phyloP scores from a whole-genome alignment of 2,888 invertebrate genomes.

The Phengaris arion region DNA sequence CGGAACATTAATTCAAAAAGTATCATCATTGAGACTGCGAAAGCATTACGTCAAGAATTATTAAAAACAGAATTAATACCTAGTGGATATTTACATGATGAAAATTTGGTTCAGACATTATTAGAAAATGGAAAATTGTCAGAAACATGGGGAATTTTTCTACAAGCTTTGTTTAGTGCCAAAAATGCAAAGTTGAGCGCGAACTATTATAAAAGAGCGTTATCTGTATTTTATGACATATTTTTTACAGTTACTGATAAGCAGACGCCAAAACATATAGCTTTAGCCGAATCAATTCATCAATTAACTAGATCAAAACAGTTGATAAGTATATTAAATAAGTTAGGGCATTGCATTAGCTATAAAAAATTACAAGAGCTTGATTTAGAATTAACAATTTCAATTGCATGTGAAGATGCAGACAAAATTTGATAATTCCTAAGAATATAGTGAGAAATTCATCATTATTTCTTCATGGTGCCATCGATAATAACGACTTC shows the following conservation, averaged over 20 bases:
- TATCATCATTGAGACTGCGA: constrained; percentile 22
- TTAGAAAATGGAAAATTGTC: constrained; percentile 28
- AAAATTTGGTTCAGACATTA: constrained; percentile 37
- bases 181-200: constrained; percentile 37
- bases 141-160: constrained; percentile 38
- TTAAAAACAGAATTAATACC: constrained; percentile 38
- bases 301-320: constrained; percentile 33
- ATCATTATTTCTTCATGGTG: not conserved
- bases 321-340: constrained; percentile 21
- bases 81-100: constrained; percentile 34
- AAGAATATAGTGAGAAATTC: too few relatives aligned
- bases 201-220: constrained; percentile 37
- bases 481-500: constrained; percentile 26
- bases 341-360: not conserved
- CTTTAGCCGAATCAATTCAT: constrained; percentile 34
- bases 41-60: constrained; percentile 38
- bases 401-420: constrained; percentile 22
- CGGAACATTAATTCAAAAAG: constrained; percentile 26
- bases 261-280: constrained; percentile 33
- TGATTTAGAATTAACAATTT: not conserved
- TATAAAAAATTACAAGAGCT: not conserved
- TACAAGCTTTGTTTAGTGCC: constrained; percentile 36
- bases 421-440: not conserved
- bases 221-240: constrained; percentile 38
- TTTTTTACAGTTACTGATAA: constrained; percentile 31